Conservation (phyloP, 1,140 invertebrate species). For the Diuraphis noxia region DNA sequence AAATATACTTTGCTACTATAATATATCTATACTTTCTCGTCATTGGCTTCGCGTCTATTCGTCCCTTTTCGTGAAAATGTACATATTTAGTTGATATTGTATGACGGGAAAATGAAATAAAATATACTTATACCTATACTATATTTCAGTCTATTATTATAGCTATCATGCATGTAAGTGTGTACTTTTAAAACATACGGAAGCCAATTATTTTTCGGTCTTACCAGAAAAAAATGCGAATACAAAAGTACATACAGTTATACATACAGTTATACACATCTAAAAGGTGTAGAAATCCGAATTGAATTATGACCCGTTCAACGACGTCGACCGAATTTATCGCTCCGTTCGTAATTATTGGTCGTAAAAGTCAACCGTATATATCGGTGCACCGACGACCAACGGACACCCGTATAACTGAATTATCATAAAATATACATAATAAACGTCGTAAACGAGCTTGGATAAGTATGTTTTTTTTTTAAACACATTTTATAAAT, state of each 20-base stretch:
- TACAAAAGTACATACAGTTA: background rate
- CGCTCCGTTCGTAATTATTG: slow-evolving; percentile 31
- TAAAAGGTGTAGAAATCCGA: slow-evolving; percentile 45
- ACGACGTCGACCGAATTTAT: slow-evolving; percentile 17
- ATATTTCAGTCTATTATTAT: too few species aligned
- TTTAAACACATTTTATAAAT: background rate
- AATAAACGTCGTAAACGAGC: slow-evolving; percentile 12
- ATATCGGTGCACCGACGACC: background rate
- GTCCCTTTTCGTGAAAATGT: background rate
- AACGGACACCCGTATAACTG: slow-evolving; percentile 30
- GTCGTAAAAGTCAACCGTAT: slow-evolving; percentile 39
- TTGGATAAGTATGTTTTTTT: slow-evolving; percentile 12
- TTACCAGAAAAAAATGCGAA: background rate
- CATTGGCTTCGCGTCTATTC: too few species aligned
- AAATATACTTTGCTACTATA: background rate
- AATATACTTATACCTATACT: too few species aligned
- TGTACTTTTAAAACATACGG: background rate
- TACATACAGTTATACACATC: too few species aligned
- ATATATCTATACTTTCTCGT: too few species aligned
- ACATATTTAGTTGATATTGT: background rate
- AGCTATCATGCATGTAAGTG: background rate
- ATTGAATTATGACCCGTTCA: slow-evolving; percentile 1
- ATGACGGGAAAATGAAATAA: background rate
- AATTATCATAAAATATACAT: slow-evolving; percentile 53
- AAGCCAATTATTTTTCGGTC: background rate